Conservation (phyloP, 1,140 invertebrate species). For the Rhysida immarginata region DNA sequence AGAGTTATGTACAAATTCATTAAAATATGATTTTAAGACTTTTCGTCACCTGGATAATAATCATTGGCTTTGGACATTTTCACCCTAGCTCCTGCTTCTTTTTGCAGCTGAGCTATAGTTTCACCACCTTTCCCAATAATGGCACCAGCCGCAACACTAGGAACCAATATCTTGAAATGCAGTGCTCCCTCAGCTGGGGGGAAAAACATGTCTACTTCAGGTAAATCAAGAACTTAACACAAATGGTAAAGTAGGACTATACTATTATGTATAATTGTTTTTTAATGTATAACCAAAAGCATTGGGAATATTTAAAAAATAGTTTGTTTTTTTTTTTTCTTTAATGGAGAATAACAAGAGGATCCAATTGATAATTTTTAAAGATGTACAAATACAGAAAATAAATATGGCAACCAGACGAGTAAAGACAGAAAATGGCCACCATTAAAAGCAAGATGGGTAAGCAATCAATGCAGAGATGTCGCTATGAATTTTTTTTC, state of each 20-base stretch:
- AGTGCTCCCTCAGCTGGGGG: slow-evolving; percentile 55
- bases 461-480: too few species aligned
- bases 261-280: not conserved
- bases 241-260: not conserved
- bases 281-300: too few species aligned
- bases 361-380: too few species aligned
- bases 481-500: too few species aligned
- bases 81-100: slow-evolving; percentile 82
- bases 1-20: not conserved
- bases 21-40: not conserved
- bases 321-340: too few species aligned
- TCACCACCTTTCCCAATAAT: slow-evolving; percentile 97
- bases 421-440: too few species aligned
- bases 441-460: too few species aligned
- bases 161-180: slow-evolving; percentile 91
- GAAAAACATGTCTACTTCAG: slow-evolving; percentile 11
- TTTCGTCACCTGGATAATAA: slow-evolving; percentile 75
- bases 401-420: too few species aligned
- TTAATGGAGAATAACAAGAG: too few species aligned
- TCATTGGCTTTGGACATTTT: slow-evolving; percentile 98
- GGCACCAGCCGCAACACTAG: slow-evolving; percentile 85
- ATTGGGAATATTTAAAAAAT: too few species aligned
- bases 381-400: too few species aligned
- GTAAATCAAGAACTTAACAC: not conserved
- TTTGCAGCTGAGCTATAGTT: slow-evolving; percentile 90